Conservation (phyloP, 2,113 vertebrate species). For the Syngnathoides biaculeatus region DNA sequence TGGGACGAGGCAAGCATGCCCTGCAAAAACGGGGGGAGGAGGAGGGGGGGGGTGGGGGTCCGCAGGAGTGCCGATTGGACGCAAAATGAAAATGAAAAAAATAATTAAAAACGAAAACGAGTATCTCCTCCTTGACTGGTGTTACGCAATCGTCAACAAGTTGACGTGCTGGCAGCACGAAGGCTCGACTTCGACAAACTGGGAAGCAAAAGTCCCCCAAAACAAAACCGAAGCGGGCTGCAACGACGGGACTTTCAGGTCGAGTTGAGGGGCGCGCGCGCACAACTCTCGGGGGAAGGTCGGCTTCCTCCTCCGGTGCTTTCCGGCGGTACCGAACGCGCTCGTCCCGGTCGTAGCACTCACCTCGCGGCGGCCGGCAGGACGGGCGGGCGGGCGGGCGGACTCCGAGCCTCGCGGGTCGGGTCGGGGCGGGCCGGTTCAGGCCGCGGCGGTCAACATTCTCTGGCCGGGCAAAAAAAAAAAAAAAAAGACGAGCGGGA, state of each 20-base stretch:
- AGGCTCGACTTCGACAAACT: not conserved
- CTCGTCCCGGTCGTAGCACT: conserved; percentile 33
- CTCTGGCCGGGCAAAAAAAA: conserved; percentile 32
- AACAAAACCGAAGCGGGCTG: not conserved
- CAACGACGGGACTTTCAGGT: not conserved
- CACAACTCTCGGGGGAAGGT: too few species aligned
- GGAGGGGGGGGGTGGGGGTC: conserved; percentile 3
- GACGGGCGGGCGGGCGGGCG: conserved; percentile 12
- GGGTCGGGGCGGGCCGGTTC: conserved; percentile 30
- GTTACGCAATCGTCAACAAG: conserved; percentile 55
- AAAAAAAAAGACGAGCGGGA: conserved; percentile 1
- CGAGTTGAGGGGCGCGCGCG: not conserved
- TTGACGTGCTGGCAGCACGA: conserved; percentile 15
- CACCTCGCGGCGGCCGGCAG: conserved; percentile 45
- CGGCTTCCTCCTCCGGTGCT: too few species aligned
- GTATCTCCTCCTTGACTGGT: conserved; percentile 21
- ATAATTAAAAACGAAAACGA: not conserved
- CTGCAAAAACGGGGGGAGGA: too few species aligned
- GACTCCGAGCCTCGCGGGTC: conserved; percentile 8
- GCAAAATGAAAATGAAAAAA: conserved; percentile 4
- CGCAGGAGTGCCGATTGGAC: conserved; percentile 14
- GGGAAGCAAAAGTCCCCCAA: conserved; percentile 4
- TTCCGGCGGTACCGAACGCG: not conserved
- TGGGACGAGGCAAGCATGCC: conserved; percentile 19
- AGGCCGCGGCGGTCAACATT: conserved; percentile 58